Percentiles rank a stretch among this genome's conserved stretches.
phyloP scores from a whole-genome alignment of 2,888 invertebrate species.

The Drosophila anomelani region DNA sequence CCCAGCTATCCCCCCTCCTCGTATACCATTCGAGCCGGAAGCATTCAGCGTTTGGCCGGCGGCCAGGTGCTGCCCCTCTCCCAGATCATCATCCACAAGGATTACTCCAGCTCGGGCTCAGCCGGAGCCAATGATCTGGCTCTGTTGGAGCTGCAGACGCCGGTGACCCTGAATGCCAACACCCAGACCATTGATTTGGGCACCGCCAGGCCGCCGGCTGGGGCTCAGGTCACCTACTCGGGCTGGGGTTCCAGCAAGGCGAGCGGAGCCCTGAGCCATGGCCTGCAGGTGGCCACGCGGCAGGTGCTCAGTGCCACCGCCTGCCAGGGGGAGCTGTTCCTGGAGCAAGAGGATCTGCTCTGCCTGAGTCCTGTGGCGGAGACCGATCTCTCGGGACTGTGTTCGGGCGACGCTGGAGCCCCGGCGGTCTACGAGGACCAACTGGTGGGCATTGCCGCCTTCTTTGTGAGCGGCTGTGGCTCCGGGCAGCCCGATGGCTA shows the following conservation, averaged over 20 bases:
- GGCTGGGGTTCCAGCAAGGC: slow-evolving; percentile 78
- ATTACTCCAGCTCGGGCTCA: slow-evolving; percentile 44
- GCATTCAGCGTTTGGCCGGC: slow-evolving; percentile 74
- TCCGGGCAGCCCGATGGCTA: slow-evolving; percentile 80
- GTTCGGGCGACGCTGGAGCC: slow-evolving; percentile 82
- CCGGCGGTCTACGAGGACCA: slow-evolving; percentile 77
- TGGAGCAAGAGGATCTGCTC: slow-evolving; percentile 67
- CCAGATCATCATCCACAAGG: slow-evolving; percentile 70
- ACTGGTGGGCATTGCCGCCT: slow-evolving; percentile 81
- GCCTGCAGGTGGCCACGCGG: slow-evolving; percentile 71
- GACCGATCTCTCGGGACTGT: slow-evolving; percentile 66
- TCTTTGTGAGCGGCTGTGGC: slow-evolving; percentile 76
- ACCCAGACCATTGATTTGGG: slow-evolving; percentile 72
- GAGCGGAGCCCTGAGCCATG: slow-evolving; percentile 59
- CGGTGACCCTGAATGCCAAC: slow-evolving; percentile 62
- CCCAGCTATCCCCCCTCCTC: slow-evolving; percentile 68
- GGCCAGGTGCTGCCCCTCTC: slow-evolving; percentile 75
- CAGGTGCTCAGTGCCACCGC: slow-evolving; percentile 58
- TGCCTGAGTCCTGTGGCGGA: slow-evolving; percentile 69
- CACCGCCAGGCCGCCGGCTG: slow-evolving; percentile 56
- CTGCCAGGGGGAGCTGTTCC: slow-evolving; percentile 59
- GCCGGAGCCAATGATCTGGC: slow-evolving; percentile 75
- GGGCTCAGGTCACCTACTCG: slow-evolving; percentile 62
- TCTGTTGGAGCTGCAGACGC: slow-evolving; percentile 70
- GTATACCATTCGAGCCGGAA: slow-evolving; percentile 81